Conservation (phyloP, 2,888 invertebrate genomes). For the Volucella bombylans region DNA sequence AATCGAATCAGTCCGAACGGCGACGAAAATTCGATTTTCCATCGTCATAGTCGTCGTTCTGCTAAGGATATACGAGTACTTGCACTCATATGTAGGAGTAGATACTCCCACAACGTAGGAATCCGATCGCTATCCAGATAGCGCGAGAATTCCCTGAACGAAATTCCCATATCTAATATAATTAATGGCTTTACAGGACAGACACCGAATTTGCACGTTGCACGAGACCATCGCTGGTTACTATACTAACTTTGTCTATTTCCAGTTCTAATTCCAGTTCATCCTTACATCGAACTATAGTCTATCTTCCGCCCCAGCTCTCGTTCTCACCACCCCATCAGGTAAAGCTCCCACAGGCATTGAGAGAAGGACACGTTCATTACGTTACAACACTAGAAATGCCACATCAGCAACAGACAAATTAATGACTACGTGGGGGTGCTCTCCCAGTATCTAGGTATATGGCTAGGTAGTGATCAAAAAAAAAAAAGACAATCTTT, state of each 20-base stretch:
- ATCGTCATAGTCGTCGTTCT: slow-evolving; percentile 58
- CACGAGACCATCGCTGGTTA: slow-evolving; percentile 33
- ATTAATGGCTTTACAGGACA: slow-evolving; percentile 57
- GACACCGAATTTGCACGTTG: slow-evolving; percentile 44
- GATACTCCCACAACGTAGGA: slow-evolving; percentile 1
- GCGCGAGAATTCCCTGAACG: slow-evolving; percentile 69
- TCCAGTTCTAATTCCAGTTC: slow-evolving; percentile 9
- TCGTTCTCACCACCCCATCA: background rate
- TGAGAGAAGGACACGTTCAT: slow-evolving; percentile 40
- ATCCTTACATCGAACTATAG: background rate
- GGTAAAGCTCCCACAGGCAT: slow-evolving; percentile 56
- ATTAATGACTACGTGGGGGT: slow-evolving; percentile 62
- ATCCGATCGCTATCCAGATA: slow-evolving; percentile 43
- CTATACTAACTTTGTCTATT: slow-evolving; percentile 29
- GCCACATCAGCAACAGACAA: slow-evolving; percentile 72
- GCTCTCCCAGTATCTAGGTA: slow-evolving; percentile 14
- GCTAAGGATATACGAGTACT: background rate
- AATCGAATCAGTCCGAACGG: slow-evolving; percentile 81
- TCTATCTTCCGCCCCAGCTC: background rate
- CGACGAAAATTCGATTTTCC: slow-evolving; percentile 80
- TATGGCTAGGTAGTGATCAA: background rate
- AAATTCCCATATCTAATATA: slow-evolving; percentile 68
- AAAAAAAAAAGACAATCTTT: background rate
- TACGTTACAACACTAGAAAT: slow-evolving; percentile 55
- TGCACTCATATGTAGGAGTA: background rate